These are phyloP conservation scores for Stramonita haemastoma DNA, from an alignment of 2,888 invertebrate species.

Conservation along the genomic window DNA sequence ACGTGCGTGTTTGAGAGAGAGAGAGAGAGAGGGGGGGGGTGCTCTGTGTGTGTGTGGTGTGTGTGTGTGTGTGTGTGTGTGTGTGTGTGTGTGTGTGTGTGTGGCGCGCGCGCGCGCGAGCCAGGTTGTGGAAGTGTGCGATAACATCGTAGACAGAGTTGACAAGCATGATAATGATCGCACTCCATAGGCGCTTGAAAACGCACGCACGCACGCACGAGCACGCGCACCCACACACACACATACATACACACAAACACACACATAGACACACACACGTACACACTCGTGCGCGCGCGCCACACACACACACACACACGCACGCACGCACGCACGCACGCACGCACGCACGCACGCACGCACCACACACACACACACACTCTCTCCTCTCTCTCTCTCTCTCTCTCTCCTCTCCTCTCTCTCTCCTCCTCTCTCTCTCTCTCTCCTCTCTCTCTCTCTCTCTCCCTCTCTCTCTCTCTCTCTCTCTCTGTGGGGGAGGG, in stretches of 20 bases:
- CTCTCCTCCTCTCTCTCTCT: too few species aligned
- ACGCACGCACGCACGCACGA: not conserved
- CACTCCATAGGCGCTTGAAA: not conserved
- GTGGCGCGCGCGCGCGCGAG: not conserved
- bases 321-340: not conserved
- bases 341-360: not conserved
- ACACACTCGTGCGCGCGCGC: too few species aligned
- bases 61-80: not conserved
- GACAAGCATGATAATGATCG: not conserved
- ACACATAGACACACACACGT: not conserved
- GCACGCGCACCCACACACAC: not conserved
- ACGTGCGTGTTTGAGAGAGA: too few species aligned
- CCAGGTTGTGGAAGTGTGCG: slow-evolving; percentile 5
- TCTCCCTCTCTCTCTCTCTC: too few species aligned
- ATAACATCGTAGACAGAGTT: not conserved
- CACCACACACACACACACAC: not conserved
- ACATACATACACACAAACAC: not conserved
- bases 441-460: too few species aligned
- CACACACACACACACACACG: not conserved
- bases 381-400: too few species aligned
- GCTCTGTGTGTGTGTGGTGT: not conserved
- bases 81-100: not conserved
- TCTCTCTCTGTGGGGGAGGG: too few species aligned
- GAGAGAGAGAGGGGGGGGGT: not conserved
- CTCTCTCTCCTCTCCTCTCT: too few species aligned